Conservation (phyloP, 2,113 vertebrate genomes). For the Psilopsiagon aymara region DNA sequence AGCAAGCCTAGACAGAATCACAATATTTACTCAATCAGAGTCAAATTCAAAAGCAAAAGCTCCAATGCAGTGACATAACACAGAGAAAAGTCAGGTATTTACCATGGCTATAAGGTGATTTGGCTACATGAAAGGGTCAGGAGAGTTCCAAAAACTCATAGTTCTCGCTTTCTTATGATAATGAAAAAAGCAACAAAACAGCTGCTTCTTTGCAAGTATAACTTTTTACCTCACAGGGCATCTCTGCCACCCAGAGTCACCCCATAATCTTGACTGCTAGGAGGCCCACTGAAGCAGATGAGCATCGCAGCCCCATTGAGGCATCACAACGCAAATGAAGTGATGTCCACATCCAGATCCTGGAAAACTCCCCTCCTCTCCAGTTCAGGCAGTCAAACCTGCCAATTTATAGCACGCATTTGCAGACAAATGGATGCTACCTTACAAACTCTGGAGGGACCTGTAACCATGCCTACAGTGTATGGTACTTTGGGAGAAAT, state of each 20-base stretch:
- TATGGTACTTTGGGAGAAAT: not conserved
- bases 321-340: not conserved
- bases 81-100: not conserved
- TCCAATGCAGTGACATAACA: not conserved
- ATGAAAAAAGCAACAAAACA: not conserved
- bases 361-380: not conserved
- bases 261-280: not conserved
- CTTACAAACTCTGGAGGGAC: not conserved
- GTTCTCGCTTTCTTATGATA: not conserved
- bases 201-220: not conserved
- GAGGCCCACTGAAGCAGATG: accelerated
- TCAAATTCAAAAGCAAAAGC: not conserved
- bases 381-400: not conserved
- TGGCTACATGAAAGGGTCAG: not conserved
- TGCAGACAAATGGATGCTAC: not conserved
- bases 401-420: not conserved
- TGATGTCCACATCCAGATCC: not conserved
- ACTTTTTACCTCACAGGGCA: not conserved
- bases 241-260: not conserved
- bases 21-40: not conserved
- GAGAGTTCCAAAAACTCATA: not conserved
- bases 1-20: not conserved
- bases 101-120: not conserved
- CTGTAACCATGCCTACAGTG: not conserved
- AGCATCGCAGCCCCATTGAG: not conserved